Conservation (phyloP, 2,113 vertebrate species). For the Acanthochromis polyacanthus region DNA sequence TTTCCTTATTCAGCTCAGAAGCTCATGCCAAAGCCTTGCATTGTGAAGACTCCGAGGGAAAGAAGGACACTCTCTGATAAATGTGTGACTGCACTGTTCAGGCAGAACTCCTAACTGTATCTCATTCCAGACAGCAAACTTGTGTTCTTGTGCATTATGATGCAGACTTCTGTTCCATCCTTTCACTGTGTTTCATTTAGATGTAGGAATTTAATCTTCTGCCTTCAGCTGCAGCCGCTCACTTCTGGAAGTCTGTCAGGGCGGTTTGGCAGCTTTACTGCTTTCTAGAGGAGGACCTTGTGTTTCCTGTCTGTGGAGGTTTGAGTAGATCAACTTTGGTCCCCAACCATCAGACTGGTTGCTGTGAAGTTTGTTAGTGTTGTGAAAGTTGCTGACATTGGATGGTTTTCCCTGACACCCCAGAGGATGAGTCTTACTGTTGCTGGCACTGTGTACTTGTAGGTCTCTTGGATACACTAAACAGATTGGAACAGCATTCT, state of each 20-base stretch:
- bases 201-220: neutral
- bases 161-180: neutral
- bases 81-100: neutral
- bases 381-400: too few species aligned
- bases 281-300: too few species aligned
- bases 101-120: neutral
- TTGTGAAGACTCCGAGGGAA: slow-evolving; percentile 13
- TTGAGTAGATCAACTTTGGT: too few species aligned
- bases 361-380: too few species aligned
- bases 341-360: too few species aligned
- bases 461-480: too few species aligned
- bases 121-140: neutral
- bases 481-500: too few species aligned
- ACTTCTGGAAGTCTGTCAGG: neutral
- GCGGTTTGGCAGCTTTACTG: too few species aligned
- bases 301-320: too few species aligned
- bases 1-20: neutral
- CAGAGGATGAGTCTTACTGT: too few species aligned
- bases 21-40: slow-evolving; percentile 1
- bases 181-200: neutral
- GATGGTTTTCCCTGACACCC: too few species aligned
- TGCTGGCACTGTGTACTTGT: too few species aligned
- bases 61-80: neutral
- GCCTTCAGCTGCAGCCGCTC: neutral
- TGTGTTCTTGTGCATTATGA: neutral